Evolutionary conservation across 2,888 invertebrate genomes (phyloP).

Genomic region (Diachrysia chrysitis): DNA sequence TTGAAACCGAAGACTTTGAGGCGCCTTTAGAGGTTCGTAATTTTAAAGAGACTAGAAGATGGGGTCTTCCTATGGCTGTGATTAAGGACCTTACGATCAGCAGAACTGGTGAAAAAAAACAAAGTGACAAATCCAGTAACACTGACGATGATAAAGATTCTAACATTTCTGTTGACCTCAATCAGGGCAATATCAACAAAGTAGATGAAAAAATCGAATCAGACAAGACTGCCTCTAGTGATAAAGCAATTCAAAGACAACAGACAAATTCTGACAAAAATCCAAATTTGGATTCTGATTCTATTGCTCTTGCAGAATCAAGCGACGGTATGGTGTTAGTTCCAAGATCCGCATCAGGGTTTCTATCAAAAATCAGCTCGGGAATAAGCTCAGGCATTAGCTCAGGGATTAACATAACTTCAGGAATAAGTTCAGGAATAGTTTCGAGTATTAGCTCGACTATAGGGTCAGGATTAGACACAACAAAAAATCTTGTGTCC

Average conservation of each 20-base stretch:
- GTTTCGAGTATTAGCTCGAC: neutral
- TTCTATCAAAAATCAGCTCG: neutral
- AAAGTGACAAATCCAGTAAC: neutral
- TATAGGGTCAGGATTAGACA: neutral
- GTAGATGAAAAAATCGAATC: neutral
- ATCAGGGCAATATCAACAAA: neutral
- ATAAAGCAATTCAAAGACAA: neutral
- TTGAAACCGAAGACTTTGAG: conserved; percentile 43
- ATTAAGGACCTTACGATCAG: neutral
- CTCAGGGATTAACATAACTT: neutral
- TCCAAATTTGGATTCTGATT: conserved; percentile 1
- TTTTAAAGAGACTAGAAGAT: conserved; percentile 26
- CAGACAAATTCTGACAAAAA: neutral
- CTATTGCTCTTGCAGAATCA: neutral
- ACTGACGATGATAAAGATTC: neutral
- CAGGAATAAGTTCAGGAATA: conserved; percentile 2
- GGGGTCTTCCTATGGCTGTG: neutral
- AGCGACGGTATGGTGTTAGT: neutral
- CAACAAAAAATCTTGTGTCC: neutral
- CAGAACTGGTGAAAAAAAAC: neutral
- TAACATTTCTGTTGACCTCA: neutral
- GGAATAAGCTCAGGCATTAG: neutral
- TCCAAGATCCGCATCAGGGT: neutral
- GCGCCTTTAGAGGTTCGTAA: conserved; percentile 41
- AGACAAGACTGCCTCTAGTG: neutral